These are phyloP conservation scores for Argyresthia albistria DNA, from an alignment of 2,888 invertebrate genomes.

Conservation along the genomic window DNA sequence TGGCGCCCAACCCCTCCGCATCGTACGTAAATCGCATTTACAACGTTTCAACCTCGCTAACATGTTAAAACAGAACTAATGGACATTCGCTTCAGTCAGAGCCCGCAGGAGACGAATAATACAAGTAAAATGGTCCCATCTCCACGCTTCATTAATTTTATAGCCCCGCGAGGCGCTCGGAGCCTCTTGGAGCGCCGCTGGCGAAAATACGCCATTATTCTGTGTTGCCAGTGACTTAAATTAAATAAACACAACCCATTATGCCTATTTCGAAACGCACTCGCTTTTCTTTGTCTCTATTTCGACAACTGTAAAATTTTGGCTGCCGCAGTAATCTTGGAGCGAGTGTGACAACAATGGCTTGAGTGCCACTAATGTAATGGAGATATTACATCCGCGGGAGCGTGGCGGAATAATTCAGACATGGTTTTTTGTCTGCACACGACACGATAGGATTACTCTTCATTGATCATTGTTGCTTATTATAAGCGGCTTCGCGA, in stretches of 20 bases:
- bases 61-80: constrained; percentile 74
- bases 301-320: constrained; percentile 61
- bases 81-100: constrained; percentile 71
- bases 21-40: constrained; percentile 70
- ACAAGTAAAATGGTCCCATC: constrained; percentile 73
- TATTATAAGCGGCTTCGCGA: constrained; percentile 64
- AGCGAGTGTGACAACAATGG: constrained; percentile 40
- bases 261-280: constrained; percentile 50
- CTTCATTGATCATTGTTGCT: constrained; percentile 70
- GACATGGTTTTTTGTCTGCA: constrained; percentile 67
- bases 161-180: constrained; percentile 65
- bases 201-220: constrained; percentile 66
- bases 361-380: constrained; percentile 45
- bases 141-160: constrained; percentile 73
- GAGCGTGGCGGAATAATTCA: constrained; percentile 65
- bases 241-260: constrained; percentile 67
- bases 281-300: constrained; percentile 49
- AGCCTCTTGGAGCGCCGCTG: constrained; percentile 47
- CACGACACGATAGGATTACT: constrained; percentile 68
- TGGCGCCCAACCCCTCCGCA: constrained; percentile 56
- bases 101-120: constrained; percentile 71
- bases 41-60: constrained; percentile 72
- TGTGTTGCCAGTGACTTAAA: constrained; percentile 63
- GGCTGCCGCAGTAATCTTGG: constrained; percentile 52
- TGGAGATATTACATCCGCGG: constrained; percentile 60